Conservation (phyloP, 2,888 invertebrate species). For the Nezara viridula region DNA sequence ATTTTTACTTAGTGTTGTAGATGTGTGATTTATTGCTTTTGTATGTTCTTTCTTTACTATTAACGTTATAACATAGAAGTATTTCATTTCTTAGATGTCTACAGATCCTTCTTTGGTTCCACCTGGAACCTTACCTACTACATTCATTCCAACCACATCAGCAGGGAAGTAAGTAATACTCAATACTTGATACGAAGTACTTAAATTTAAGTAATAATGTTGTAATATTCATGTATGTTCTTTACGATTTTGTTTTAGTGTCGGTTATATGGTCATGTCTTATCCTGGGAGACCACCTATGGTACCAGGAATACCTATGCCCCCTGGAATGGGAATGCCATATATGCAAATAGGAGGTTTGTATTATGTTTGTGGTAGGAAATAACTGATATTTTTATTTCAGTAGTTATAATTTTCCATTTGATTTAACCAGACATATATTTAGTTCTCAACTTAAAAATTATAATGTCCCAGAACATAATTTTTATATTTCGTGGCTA, state of each 20-base stretch:
- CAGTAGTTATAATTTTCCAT: too few relatives aligned
- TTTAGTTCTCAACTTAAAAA: background rate
- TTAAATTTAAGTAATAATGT: background rate
- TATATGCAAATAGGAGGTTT: slow-evolving; percentile 70
- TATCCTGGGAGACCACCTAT: slow-evolving; percentile 89
- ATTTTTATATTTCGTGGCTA: too few relatives aligned
- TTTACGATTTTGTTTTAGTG: slow-evolving; percentile 61
- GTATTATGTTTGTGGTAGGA: slow-evolving; percentile 42
- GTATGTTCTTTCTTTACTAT: background rate
- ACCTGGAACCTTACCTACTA: slow-evolving; percentile 65
- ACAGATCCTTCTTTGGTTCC: slow-evolving; percentile 65
- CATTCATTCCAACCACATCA: slow-evolving; percentile 65
- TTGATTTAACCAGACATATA: background rate
- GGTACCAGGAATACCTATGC: slow-evolving; percentile 78
- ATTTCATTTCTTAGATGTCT: slow-evolving; percentile 64
- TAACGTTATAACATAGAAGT: background rate
- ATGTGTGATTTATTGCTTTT: background rate
- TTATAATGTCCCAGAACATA: too few relatives aligned
- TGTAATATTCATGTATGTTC: background rate
- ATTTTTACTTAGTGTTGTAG: background rate
- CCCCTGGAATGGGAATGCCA: slow-evolving; percentile 71
- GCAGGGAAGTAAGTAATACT: slow-evolving; percentile 65
- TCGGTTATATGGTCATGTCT: slow-evolving; percentile 77
- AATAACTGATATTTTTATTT: background rate
- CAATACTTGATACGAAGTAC: background rate